Conservation (phyloP, 2,113 vertebrate species). For the Petaurus breviceps region DNA sequence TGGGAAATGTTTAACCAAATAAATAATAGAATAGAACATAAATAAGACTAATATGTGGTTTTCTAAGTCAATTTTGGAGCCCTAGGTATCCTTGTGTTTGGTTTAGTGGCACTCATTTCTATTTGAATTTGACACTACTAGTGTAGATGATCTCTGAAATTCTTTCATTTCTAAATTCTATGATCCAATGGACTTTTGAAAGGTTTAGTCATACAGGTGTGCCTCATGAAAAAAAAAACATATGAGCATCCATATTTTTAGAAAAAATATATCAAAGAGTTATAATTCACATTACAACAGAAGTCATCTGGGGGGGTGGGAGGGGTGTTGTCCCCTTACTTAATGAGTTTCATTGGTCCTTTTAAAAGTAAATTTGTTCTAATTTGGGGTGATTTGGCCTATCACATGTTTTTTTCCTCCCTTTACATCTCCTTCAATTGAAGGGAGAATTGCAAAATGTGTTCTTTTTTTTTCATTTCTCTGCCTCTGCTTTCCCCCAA, state of each 20-base stretch:
- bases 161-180: neutral
- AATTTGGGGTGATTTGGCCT: neutral
- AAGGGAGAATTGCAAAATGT: neutral
- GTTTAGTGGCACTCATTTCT: neutral
- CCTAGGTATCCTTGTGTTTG: neutral
- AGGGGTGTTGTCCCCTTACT: neutral
- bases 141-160: neutral
- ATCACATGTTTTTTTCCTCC: neutral
- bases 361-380: neutral
- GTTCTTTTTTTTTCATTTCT: neutral
- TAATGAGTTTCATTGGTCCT: constrained; percentile 1
- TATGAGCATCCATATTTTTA: constrained; percentile 1
- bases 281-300: constrained; percentile 13
- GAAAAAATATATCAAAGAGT: constrained; percentile 47
- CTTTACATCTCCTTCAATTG: constrained; percentile 35
- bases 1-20: neutral
- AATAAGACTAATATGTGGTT: neutral
- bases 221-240: neutral
- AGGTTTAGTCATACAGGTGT: neutral
- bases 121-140: neutral
- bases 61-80: neutral
- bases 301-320: neutral
- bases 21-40: neutral
- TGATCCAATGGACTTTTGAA: neutral
- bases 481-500: constrained; percentile 32